Evolutionary conservation across 2,797 vertebrate species (phyloP).

Genomic region (Picus viridis): DNA sequence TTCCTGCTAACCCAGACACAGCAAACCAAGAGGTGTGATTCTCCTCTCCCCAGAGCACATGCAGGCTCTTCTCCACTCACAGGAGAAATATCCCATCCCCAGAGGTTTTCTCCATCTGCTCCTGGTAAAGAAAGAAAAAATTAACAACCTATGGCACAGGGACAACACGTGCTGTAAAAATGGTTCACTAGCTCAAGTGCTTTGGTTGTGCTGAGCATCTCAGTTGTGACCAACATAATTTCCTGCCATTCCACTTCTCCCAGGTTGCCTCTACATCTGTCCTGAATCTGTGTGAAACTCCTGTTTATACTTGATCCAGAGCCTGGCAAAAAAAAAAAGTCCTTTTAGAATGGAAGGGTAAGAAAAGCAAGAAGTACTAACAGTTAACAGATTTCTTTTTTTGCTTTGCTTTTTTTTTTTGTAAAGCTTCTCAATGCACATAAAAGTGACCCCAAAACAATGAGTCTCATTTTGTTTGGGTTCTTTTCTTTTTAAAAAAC

Average conservation of each 20-base stretch:
- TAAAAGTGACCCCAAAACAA: conserved; percentile 25
- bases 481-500: background rate
- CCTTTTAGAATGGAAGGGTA: background rate
- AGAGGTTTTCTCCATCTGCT: conserved; percentile 39
- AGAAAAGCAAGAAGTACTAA: conserved; percentile 28
- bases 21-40: background rate
- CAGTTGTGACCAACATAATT: conserved; percentile 39
- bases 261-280: conserved; percentile 36
- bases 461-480: background rate
- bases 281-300: conserved; percentile 2
- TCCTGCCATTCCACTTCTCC: conserved; percentile 30
- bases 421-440: background rate
- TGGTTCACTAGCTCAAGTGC: conserved; percentile 35
- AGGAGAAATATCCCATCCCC: conserved; percentile 27
- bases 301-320: background rate
- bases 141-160: conserved; percentile 33
- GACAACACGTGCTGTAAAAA: conserved; percentile 21
- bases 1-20: conserved; percentile 6
- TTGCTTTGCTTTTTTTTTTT: background rate
- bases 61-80: background rate
- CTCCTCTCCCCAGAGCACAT: rapidly evolving
- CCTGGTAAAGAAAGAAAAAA: background rate
- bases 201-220: conserved; percentile 31
- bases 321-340: background rate
- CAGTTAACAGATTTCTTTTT: background rate